These are phyloP conservation scores for Pleuronectes platessa DNA, from an alignment of 2,113 vertebrate genomes.

Conservation along the genomic window DNA sequence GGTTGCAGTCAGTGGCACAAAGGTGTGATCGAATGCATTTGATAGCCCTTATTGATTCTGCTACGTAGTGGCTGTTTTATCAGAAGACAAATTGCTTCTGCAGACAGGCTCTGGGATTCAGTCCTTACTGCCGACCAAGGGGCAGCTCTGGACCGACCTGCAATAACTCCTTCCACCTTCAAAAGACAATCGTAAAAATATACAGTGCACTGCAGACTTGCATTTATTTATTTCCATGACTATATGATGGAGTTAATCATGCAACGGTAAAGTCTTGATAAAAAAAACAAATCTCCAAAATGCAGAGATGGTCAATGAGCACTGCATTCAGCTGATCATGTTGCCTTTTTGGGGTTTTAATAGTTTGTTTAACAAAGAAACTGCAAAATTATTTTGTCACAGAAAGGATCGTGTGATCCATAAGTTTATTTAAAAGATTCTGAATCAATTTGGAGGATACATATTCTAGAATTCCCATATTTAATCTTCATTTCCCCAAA, in stretches of 20 bases:
- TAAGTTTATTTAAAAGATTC: not conserved
- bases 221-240: not conserved
- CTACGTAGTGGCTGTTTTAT: conserved; percentile 66
- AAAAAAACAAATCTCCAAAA: not conserved
- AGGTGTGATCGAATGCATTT: conserved; percentile 68
- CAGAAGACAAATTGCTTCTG: conserved; percentile 70
- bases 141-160: conserved; percentile 27
- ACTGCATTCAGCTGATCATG: not conserved
- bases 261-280: not conserved
- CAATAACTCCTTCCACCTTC: conserved; percentile 17
- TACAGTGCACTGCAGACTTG: not conserved
- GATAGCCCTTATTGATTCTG: conserved; percentile 70
- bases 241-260: not conserved
- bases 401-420: not conserved
- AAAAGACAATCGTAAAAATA: not conserved
- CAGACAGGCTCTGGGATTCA: conserved; percentile 49
- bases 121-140: conserved; percentile 45
- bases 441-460: not conserved
- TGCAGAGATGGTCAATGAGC: too few relatives aligned
- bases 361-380: too few relatives aligned
- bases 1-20: conserved; percentile 50
- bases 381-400: not conserved
- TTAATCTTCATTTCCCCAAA: not conserved
- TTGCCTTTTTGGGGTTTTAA: not conserved
- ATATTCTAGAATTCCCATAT: not conserved